Evolutionary conservation across 2,113 vertebrate genomes (phyloP), one percentile per base, ranked within the genome.

Genomic region (Fukomys damarensis): DNA sequence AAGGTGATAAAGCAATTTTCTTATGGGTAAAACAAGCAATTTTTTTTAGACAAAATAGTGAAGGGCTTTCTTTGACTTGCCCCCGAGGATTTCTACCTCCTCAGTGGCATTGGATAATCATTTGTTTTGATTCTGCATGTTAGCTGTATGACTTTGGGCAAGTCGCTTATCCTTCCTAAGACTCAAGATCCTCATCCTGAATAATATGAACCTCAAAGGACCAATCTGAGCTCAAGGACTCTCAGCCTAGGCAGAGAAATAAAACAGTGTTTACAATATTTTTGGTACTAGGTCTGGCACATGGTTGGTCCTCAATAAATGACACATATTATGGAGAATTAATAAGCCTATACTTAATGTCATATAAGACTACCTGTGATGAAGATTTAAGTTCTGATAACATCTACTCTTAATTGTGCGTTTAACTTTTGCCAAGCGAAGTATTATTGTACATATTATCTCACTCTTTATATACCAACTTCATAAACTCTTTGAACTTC

Each of bases 261-360:
- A 43, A 93, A 95, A 89, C 26, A 63, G 70, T 61, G n/a, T 13
- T 91, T 91, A 24, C 54, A 89, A 86, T 32, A 80, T 74, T 74
- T 56, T 76, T 76, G 10, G 30, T 92, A 68, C 16, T 68, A 22
- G 32, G 20, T 65, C 49, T 83, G 43, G 14, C 43, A 70, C 13
- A 22, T 56, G 46, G 10, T 22, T 77, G 58, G 9, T 19, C 8
- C 26, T 90, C 41, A 92, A 12, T 68, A 93, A 88, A 65, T 61
- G 68, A 5, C 41, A 65, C 5, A 59, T 11, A 52, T 13, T 86
- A 66, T 52, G 0, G 65, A 49, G 32, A 94, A 59, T 86, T 65
- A 79, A 70, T 24, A 56, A 65, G 54, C 58, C 59, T 49, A 24
- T 83, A 81, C 24, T 66, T 66, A 95, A n/a, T 65, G 38, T 5